Percentiles rank a stretch among this genome's conserved stretches.
phyloP scores from a whole-genome alignment of 1,140 invertebrate species.

The Sinella curviseta region DNA sequence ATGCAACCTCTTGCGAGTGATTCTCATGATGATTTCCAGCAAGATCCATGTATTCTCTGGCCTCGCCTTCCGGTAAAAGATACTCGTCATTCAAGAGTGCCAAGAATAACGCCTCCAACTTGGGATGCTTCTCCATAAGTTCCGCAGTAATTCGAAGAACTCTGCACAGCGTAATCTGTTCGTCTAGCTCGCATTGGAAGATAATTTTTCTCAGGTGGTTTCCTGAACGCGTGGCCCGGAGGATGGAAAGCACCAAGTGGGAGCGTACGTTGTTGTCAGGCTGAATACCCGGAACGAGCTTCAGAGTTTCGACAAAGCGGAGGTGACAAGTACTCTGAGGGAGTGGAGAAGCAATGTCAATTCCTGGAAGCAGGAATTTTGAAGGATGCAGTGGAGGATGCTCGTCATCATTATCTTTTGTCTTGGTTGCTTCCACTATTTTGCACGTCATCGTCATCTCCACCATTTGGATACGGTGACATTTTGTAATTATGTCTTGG shows the following conservation, averaged over 20 bases:
- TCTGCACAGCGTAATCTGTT: neutral
- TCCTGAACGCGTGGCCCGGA: neutral
- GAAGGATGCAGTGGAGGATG: neutral
- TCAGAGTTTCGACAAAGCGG: neutral
- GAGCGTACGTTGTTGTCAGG: neutral
- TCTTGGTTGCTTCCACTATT: neutral
- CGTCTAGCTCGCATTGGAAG: neutral
- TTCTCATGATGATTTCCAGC: neutral
- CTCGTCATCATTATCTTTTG: neutral
- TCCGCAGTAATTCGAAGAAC: neutral
- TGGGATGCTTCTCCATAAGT: conserved; percentile 8
- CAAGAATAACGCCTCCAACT: neutral
- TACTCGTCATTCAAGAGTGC: neutral
- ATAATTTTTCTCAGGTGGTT: neutral
- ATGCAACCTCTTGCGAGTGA: no score
- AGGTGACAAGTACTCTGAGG: neutral
- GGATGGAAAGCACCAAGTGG: neutral
- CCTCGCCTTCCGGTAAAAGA: neutral
- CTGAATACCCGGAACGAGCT: neutral
- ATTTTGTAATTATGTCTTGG: neutral
- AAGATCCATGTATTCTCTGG: neutral
- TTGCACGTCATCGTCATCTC: conserved; percentile 14
- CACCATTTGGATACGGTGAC: neutral
- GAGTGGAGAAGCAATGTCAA: neutral
- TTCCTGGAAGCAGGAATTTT: neutral